Percentiles rank a stretch among this genome's conserved stretches.
These are phyloP conservation scores for Anoplolepis gracilipes DNA, from an alignment of 1,140 invertebrate genomes.

Conservation along the genomic window DNA sequence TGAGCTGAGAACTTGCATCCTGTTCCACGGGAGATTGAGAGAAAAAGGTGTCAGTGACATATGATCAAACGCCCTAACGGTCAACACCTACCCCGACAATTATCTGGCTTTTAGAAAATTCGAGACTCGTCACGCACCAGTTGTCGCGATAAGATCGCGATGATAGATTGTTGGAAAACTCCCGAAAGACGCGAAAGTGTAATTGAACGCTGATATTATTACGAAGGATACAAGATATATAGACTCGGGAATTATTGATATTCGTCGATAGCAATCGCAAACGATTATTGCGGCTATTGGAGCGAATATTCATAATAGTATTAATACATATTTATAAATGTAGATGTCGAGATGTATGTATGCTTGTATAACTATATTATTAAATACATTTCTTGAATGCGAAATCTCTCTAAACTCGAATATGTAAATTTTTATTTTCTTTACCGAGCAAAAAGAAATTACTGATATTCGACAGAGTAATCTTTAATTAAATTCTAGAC, in stretches of 20 bases:
- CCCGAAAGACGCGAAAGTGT: not conserved
- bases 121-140: conserved; percentile 22
- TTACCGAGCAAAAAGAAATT: not conserved
- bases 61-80: conserved; percentile 68
- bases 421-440: conserved; percentile 46
- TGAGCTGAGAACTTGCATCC: not conserved
- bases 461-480: not conserved
- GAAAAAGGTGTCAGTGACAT: conserved; percentile 54
- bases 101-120: conserved; percentile 56
- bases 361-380: conserved; percentile 3
- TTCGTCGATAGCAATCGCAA: not conserved
- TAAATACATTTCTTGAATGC: not conserved
- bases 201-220: not conserved
- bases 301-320: conserved; percentile 16
- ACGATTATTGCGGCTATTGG: not conserved
- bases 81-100: conserved; percentile 52
- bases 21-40: not conserved
- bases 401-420: conserved; percentile 4
- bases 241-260: conserved; percentile 14
- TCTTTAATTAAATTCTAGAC: conserved; percentile 2
- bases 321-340: conserved; percentile 30
- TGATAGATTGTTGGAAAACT: not conserved
- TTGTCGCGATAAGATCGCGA: not conserved
- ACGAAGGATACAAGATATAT: not conserved
- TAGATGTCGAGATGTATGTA: conserved; percentile 3